phyloP scores from a whole-genome alignment of 2,888 invertebrate genomes.

The Aleiodes leptofemur region DNA sequence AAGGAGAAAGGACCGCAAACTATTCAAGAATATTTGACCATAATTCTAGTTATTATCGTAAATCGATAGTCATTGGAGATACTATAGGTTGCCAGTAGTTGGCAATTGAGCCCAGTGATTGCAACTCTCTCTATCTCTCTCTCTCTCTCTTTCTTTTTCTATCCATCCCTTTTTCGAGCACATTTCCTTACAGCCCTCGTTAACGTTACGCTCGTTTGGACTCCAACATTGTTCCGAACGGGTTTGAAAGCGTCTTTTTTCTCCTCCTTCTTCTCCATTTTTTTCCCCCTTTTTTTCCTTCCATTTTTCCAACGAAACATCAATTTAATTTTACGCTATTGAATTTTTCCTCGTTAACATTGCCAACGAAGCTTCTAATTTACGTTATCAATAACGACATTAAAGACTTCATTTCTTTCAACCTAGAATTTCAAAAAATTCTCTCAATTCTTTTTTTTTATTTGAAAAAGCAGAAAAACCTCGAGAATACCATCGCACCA shows the following conservation, averaged over 20 bases:
- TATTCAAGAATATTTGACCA: slow-evolving; percentile 1
- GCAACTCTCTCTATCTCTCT: not conserved
- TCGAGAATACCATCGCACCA: too few relatives aligned
- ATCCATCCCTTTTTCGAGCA: not conserved
- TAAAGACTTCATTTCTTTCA: not conserved
- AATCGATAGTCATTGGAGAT: slow-evolving; percentile 22
- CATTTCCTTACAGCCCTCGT: slow-evolving; percentile 16
- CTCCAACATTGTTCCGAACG: not conserved
- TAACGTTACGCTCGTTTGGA: slow-evolving; percentile 22
- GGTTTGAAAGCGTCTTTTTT: not conserved
- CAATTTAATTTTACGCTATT: slow-evolving; percentile 15
- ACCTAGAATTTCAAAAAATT: not conserved
- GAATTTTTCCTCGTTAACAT: slow-evolving; percentile 9
- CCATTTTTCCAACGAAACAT: not conserved
- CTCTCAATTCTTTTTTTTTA: not conserved
- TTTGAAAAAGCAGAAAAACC: not conserved
- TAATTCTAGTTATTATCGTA: slow-evolving; percentile 26
- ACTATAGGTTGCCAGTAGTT: slow-evolving; percentile 17
- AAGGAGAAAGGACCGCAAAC: too few relatives aligned
- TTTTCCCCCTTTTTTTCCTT: not conserved
- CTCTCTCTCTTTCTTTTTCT: not conserved
- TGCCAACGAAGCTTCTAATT: not conserved
- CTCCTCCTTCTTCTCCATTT: too few relatives aligned
- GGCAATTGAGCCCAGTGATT: slow-evolving; percentile 29
- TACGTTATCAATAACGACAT: not conserved